Percentiles rank a stretch among this genome's conserved stretches.
phyloP scores from a whole-genome alignment of 2,888 invertebrate genomes.

The Rotaria magnacalcarata region DNA sequence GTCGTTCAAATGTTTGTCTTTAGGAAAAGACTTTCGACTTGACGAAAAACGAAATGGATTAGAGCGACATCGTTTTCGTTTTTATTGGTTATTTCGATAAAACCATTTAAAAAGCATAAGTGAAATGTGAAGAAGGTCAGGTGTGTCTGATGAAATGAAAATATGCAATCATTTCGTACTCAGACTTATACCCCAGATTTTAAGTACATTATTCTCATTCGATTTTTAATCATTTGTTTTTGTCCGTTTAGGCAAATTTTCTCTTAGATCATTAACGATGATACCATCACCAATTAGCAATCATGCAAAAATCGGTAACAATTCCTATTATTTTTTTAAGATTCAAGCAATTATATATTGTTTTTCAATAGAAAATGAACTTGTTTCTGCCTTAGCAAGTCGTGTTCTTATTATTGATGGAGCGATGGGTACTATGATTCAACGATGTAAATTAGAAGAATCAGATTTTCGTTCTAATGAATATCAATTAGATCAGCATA shows the following conservation, averaged over 20 bases:
- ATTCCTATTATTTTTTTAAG: background rate
- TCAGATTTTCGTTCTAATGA: constrained; percentile 61
- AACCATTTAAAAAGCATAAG: background rate
- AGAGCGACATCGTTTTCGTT: constrained; percentile 5
- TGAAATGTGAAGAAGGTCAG: background rate
- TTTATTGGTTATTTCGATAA: background rate
- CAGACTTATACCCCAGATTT: background rate
- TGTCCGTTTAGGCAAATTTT: background rate
- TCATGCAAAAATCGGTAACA: background rate
- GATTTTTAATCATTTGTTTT: background rate
- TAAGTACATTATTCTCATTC: background rate
- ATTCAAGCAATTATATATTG: background rate
- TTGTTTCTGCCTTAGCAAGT: constrained; percentile 51
- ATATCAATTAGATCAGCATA: constrained; percentile 59
- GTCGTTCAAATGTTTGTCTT: too few relatives aligned
- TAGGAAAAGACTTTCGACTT: too few relatives aligned
- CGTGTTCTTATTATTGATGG: constrained; percentile 64
- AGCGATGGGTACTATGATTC: constrained; percentile 67
- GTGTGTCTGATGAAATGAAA: background rate
- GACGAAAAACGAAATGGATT: background rate
- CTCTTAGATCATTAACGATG: background rate
- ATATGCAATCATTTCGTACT: background rate
- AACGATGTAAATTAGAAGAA: constrained; percentile 61
- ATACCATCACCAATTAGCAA: background rate
- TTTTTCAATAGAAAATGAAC: constrained; percentile 29